These are phyloP conservation scores for Scomber scombrus DNA, from an alignment of 2,113 vertebrate species.

Conservation along the genomic window DNA sequence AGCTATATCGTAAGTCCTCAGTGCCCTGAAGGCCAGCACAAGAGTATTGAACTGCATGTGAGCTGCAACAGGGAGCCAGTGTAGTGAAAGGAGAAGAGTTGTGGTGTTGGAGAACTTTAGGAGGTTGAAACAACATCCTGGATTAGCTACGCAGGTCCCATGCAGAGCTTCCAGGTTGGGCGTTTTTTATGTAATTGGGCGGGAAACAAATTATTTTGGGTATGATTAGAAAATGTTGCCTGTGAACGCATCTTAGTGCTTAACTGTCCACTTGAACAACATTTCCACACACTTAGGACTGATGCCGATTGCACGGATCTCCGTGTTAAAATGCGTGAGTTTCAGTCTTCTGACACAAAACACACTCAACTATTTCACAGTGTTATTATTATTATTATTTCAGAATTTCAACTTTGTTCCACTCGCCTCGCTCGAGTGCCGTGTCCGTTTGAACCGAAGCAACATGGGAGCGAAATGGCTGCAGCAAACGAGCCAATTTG, in stretches of 20 bases:
- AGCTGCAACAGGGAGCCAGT: too few relatives aligned
- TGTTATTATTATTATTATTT: slow-evolving; percentile 52
- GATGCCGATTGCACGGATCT: too few relatives aligned
- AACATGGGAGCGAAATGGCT: slow-evolving; percentile 44
- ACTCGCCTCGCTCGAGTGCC: slow-evolving; percentile 42
- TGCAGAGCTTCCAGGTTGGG: too few relatives aligned
- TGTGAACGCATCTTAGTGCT: too few relatives aligned
- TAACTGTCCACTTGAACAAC: neutral
- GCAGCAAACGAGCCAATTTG: slow-evolving; percentile 78
- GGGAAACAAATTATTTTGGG: too few relatives aligned
- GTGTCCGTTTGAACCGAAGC: slow-evolving; percentile 55
- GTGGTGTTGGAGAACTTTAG: too few relatives aligned
- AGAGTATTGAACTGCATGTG: neutral
- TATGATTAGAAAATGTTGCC: too few relatives aligned
- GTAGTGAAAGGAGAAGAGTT: too few relatives aligned
- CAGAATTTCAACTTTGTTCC: slow-evolving; percentile 29
- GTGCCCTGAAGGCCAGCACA: neutral
- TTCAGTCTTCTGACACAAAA: neutral
- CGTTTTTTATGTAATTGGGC: too few relatives aligned
- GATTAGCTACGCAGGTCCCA: too few relatives aligned
- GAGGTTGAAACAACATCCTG: too few relatives aligned
- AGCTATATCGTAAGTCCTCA: neutral
- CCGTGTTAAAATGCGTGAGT: neutral
- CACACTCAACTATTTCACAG: slow-evolving; percentile 20
- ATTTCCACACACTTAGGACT: neutral